Percentiles rank a stretch among this genome's conserved stretches.
Evolutionary conservation across 92 coral and sea anemone species (phyloP).

Genomic region (Blastomussa wellsi): DNA sequence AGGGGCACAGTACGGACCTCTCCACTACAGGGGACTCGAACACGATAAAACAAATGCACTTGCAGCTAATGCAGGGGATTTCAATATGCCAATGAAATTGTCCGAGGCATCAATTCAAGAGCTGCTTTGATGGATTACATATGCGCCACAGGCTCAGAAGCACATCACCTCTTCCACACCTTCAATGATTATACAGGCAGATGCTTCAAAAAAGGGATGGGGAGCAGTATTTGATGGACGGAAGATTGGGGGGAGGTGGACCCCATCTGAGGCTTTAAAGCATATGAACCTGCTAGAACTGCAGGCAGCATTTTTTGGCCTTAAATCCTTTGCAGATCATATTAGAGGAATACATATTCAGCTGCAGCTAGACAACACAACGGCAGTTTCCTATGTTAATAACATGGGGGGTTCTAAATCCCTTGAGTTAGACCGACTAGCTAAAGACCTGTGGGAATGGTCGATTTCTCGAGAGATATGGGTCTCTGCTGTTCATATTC

Average conservation of each 20-base stretch:
- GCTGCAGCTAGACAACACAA: slow-evolving; percentile 46
- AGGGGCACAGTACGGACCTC: slow-evolving; percentile 42
- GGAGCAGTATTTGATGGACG: slow-evolving; percentile 33
- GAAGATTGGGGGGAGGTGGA: slow-evolving; percentile 49
- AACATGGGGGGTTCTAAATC: too few relatives aligned
- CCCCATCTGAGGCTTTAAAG: slow-evolving; percentile 20
- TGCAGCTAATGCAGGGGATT: too few relatives aligned
- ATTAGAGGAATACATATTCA: too few relatives aligned
- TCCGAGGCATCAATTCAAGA: too few relatives aligned
- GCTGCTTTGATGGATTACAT: slow-evolving; percentile 35
- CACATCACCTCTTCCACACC: slow-evolving; percentile 27
- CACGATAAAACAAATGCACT: too few relatives aligned
- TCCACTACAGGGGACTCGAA: slow-evolving; percentile 46
- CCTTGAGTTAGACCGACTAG: too few relatives aligned
- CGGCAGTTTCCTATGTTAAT: slow-evolving; percentile 47
- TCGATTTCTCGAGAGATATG: slow-evolving; percentile 29
- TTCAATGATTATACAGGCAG: too few relatives aligned
- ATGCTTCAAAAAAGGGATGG: slow-evolving; percentile 58
- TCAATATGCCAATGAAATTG: too few relatives aligned
- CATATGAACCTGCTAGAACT: slow-evolving; percentile 52
- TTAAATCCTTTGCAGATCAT: slow-evolving; percentile 57
- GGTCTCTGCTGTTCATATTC: slow-evolving; percentile 48
- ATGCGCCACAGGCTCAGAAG: slow-evolving; percentile 36
- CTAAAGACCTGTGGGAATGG: slow-evolving; percentile 52
- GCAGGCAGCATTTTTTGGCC: slow-evolving; percentile 45